Base-by-base conservation (phyloP, 1,140 invertebrate species). In the Conus betulinus region DNA sequence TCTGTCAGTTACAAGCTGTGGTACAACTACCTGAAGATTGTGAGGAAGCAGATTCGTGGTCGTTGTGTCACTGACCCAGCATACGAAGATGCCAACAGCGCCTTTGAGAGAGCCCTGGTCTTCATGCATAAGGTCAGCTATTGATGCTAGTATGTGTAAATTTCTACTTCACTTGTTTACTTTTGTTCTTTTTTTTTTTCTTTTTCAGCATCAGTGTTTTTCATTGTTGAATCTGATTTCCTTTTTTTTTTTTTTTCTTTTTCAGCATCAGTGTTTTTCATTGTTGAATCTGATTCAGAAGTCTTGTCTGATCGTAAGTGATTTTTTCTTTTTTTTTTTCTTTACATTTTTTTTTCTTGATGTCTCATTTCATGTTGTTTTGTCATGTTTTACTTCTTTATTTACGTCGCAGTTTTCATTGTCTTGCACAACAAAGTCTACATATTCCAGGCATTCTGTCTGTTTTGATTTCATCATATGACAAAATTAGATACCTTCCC, bases 21-120 rank as follows among this genome's bases (percentile, higher is more conserved):
- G 99, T 98, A 99, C 94, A 98, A 97, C 93, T 99, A 99, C 95
- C 95, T 99, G 78, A 97, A 97, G 92, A 96, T 98, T 78, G 96
- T 98, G 91, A 96, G 98, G 89, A 96, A 96, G 92, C 98, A 99
- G 95, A 96, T 98, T 23, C 97, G 97, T 94, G 97, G 97, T 0
- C 96, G 97, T 84, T 97, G 97, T 93, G 97, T 99, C 82, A 98
- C 96, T 85, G 98, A 99, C 96, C 97, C 97, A 13, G 96, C 96
- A 63, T 99, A 97, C 95, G 98, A 99, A 96, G 97, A 98, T 96
- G 97, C 99, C 0, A 99, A 99, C 93, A 99, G 98, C 96, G 97
- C 98, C 17, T 99, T 99, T 96, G 99, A 99, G 96, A 96, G 99
- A 91, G 97, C 98, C 5, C 95, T 99, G 4, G 98, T 99, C 0